Evolutionary conservation across 2,113 vertebrate species (phyloP), one percentile per base, ranked within the genome.

Genomic region (Tursiops truncatus): DNA sequence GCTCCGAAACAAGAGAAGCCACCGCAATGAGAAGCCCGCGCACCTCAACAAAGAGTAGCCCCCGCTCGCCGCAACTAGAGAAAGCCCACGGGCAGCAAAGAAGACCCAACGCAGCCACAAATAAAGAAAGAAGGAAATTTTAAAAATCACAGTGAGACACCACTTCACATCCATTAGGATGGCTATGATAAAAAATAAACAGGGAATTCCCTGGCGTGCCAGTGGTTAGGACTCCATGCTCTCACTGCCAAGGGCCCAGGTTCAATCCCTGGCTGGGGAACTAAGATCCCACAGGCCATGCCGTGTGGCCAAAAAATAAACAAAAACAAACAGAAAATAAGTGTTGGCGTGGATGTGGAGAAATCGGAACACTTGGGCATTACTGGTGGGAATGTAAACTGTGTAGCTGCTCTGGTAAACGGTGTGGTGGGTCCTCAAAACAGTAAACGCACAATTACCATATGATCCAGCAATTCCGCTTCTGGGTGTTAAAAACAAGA

Each of bases 11-110:
- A 53, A 53, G 53, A 53, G 53, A 53, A 53, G 53, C 15, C 53
- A 53, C 53, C 5, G 0, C 53, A 53, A 17, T 53, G 53, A 17
- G 5, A 53, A 53, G 5, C 53, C 53, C 1, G 5, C 0, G 4
- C 53, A 53, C 53, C 53, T 1, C 53, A 53, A 6, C 53, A 4
- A 53, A 53, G 15, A 53, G 53, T 53, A 53, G 15, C 53, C 53
- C 53, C 53, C 0, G 53, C 15, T 53, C 53, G 5, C 53, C 15
- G 4, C 53, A 17, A 53, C 53, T 53, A 53, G 53, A 53, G 53
- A 53, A 53, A 53, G 53, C 53, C 53, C 53, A 6, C 4, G 0
- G 53, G 53, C 15, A 53, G 53, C 14, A 53, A 53, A 3, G 53
- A 53, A 53, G 53, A 53, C 53, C 53, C 53, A 53, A 53, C 0